These are phyloP conservation scores for Megaceryle maxima DNA, from an alignment of 2,113 vertebrate genomes.

Conservation along the genomic window DNA sequence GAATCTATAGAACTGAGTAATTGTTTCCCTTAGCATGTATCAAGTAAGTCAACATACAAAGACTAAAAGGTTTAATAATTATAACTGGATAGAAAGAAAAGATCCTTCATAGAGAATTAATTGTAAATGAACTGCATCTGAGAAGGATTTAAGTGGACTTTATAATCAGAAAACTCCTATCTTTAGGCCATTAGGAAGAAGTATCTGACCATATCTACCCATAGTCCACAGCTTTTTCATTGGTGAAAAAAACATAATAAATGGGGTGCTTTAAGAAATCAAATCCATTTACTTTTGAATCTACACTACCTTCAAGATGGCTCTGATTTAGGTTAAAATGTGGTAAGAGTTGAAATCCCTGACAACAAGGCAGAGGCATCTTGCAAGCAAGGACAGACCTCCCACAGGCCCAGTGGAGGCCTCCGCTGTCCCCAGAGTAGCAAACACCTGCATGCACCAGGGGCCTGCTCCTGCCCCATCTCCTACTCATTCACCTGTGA, in stretches of 20 bases:
- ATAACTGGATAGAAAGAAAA: not conserved
- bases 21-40: not conserved
- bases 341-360: not conserved
- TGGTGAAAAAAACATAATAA: not conserved
- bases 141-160: not conserved
- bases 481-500: too few species aligned
- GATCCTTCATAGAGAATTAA: not conserved
- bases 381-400: not conserved
- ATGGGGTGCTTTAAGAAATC: not conserved
- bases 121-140: not conserved
- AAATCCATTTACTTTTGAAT: not conserved
- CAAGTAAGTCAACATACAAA: not conserved
- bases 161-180: not conserved
- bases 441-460: too few species aligned
- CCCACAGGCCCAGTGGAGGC: not conserved
- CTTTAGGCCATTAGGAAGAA: not conserved
- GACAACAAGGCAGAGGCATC: not conserved
- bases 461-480: too few species aligned
- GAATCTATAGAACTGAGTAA: not conserved
- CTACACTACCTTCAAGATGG: not conserved
- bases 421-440: fast-evolving
- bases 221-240: not conserved
- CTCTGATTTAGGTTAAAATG: not conserved
- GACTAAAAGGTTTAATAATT: not conserved
- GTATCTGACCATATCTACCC: not conserved